Conservation (phyloP, 2,797 vertebrate species). For the Neostethus bicornis region DNA sequence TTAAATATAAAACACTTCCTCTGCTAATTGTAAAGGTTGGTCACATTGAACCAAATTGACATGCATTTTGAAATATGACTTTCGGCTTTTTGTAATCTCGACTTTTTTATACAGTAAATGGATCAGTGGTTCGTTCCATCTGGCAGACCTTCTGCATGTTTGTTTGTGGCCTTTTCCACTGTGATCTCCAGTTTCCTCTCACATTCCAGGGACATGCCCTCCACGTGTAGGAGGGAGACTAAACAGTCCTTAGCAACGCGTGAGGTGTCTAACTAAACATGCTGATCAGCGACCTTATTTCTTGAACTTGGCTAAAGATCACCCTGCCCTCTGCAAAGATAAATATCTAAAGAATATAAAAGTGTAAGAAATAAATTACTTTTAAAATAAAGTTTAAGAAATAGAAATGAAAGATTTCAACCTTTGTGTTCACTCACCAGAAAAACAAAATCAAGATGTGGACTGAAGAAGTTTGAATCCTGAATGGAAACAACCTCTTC, state of each 20-base stretch:
- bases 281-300: neutral
- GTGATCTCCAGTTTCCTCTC: conserved; percentile 10
- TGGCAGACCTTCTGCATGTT: conserved; percentile 14
- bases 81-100: neutral
- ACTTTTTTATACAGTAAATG: neutral
- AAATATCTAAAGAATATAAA: conserved; percentile 1
- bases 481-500: conserved; percentile 13
- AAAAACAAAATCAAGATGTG: conserved; percentile 14
- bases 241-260: neutral
- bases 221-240: conserved; percentile 20
- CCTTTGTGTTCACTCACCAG: conserved; percentile 3
- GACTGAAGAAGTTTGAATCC: conserved; percentile 18
- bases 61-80: neutral
- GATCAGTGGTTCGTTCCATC: conserved; percentile 15
- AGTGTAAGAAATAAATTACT: conserved; percentile 8
- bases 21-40: conserved; percentile 22
- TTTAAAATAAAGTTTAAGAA: neutral
- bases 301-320: conserved; percentile 1
- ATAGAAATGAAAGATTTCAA: too few relatives aligned
- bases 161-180: conserved; percentile 24
- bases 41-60: conserved; percentile 14
- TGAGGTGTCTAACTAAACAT: neutral
- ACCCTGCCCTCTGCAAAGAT: conserved; percentile 4
- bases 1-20: neutral
- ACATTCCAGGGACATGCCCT: conserved; percentile 18